Base-by-base conservation (phyloP, 2,888 invertebrate genomes). In the Ochropacha duplaris region DNA sequence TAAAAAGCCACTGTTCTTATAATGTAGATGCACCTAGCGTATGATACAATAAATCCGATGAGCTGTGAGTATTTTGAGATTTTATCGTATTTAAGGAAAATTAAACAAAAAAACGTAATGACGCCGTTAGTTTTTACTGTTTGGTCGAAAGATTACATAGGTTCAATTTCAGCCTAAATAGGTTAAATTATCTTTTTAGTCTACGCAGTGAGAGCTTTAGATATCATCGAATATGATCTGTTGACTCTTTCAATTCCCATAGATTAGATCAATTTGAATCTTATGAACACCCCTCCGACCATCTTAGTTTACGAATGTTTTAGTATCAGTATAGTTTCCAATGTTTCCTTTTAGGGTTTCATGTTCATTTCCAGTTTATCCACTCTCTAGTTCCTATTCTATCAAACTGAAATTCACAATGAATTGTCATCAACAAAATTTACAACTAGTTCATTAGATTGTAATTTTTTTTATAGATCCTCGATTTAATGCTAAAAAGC, bases 11-110 rank as follows among this genome's bases (percentile, higher is more conserved):
- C 92, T 92, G 91, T 92, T 92, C 92, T 92, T 87, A 90, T 90
- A 91, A 89, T 80, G 92, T 92, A 92, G 92, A 79, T 92, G 92
- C 92, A 92, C 92, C 87, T 92, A 92, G 92, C 86, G 87, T 89
- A 84, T 84, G 87, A 87, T 87, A 90, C 88, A 91, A 92, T 92
- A 91, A 92, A 91, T 87, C 92, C 88, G 90, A 92, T 81, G 92
- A 92, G 92, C 92, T 92, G 92, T 92, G 92, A 92, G 87, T 87
- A 90, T 91, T 92, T 90, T 91, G 92, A 92, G 92, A 92, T 92
- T 92, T 92, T 92, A 92, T 91, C 92, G 90, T 92, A 88, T 85
- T 84, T 87, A 91, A 91, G 90, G 84, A 76, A 80, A 79, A 79
- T 62, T 24, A 24, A 65, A 67, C 76, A 61, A 58, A 52, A 50